Conservation (phyloP, 2,888 invertebrate species). For the Dicyrtoma fusca region DNA sequence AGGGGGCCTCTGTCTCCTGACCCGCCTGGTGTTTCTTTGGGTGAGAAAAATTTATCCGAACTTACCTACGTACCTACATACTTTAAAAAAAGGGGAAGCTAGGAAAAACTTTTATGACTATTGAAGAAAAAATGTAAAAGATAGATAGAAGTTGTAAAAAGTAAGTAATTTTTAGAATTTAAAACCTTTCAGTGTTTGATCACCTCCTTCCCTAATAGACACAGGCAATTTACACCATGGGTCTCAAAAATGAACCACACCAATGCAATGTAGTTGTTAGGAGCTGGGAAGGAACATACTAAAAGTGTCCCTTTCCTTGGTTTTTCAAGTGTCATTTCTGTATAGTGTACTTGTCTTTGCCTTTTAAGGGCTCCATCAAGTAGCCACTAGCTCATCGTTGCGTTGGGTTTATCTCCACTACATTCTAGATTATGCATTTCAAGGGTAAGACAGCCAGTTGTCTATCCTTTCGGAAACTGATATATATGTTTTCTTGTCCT, state of each 20-base stretch:
- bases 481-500: too few species aligned
- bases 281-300: background rate
- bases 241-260: slow-evolving; percentile 4
- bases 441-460: too few species aligned
- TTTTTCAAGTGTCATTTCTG: slow-evolving; percentile 1
- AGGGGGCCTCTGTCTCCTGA: background rate
- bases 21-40: background rate
- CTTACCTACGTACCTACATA: too few species aligned
- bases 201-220: background rate
- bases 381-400: too few species aligned
- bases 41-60: slow-evolving; percentile 36
- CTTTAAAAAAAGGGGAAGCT: slow-evolving; percentile 17
- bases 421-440: too few species aligned
- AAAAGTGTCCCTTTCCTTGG: slow-evolving; percentile 3
- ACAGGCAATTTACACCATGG: slow-evolving; percentile 8
- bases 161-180: slow-evolving; percentile 29
- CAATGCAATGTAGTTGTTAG: slow-evolving; percentile 8
- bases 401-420: too few species aligned
- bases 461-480: too few species aligned
- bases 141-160: slow-evolving; percentile 25
- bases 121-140: background rate
- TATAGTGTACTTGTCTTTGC: too few species aligned
- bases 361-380: too few species aligned
- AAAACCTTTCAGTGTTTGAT: slow-evolving; percentile 20
- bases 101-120: slow-evolving; percentile 29